Conservation (phyloP, 2,888 invertebrate species). For the Himalopsyche japonica region DNA sequence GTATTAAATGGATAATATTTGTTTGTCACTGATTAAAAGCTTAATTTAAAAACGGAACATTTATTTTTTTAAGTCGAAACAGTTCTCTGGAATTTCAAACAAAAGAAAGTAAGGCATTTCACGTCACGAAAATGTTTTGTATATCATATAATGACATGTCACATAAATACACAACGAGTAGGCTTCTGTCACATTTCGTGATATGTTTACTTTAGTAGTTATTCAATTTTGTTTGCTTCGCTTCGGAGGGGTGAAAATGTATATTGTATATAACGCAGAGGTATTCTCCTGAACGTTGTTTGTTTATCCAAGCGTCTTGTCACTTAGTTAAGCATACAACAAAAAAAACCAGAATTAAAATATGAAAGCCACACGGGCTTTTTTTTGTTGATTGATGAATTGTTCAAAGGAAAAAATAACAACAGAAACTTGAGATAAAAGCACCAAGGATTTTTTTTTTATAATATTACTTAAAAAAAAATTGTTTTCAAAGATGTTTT, state of each 20-base stretch:
- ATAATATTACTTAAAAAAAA: neutral
- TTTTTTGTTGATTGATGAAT: neutral
- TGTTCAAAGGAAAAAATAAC: neutral
- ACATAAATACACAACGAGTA: neutral
- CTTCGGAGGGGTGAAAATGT: neutral
- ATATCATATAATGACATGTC: neutral
- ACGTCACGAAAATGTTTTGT: neutral
- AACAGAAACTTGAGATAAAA: neutral
- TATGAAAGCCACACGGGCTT: neutral
- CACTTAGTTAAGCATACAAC: neutral
- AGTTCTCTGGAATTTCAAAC: neutral
- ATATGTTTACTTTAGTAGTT: neutral
- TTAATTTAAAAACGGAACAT: neutral
- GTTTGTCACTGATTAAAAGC: too few relatives aligned
- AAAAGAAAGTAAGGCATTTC: neutral
- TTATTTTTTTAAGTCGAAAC: neutral
- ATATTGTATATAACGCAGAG: neutral
- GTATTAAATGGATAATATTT: too few relatives aligned
- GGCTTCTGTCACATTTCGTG: neutral
- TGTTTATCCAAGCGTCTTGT: neutral
- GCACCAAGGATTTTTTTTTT: neutral
- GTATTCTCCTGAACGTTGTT: neutral
- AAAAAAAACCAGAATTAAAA: neutral
- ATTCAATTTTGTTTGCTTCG: neutral
- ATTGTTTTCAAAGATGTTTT: too few relatives aligned